Evolutionary conservation across 2,797 vertebrate species (phyloP), one percentile per base, ranked within the genome.

Genomic region (Garrulus glandarius): DNA sequence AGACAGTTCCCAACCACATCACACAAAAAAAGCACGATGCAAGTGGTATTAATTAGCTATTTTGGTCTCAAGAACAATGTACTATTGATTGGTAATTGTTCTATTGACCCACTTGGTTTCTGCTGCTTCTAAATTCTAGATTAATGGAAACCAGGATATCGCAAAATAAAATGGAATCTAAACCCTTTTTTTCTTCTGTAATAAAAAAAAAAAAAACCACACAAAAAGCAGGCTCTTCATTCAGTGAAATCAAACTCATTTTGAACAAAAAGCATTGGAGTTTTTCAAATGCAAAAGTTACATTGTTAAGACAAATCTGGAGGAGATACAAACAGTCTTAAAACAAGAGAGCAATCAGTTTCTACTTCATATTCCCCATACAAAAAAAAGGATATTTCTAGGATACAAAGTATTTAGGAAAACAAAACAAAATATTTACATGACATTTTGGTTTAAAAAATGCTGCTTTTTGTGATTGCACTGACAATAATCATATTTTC

Each of bases 11-110:
- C 87, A 84, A 47, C 87, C 91, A 92, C 89, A 96, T 93, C 95
- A 95, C 85, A 91, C 60, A 36, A 57, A 82, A 77, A 53, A n/a
- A 39, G 53, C 68, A 72, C 37, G 60, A 30, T 53, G 77, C 91
- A 68, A 95, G 77, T 97, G 94, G 87, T 65, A 96, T 76, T 92
- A 94, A 94, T 95, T 86, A 94, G 89, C 87, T 96, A 96, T 95
- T 96, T 94, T 81, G 69, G 95, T 96, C 91, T 71, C 78, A 59
- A 89, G 89, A 97, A 94, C 95, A 97, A 97, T 94, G 89, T 50
- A 22, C 93, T 81, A 91, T 89, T 93, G 95, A 95, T 92, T 92
- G 87, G 76, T 21, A 96, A 96, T 93, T 95, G 91, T 94, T 95
- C 91, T 86, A 69, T 63, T 84, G 95, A 93, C 92, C 87, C 85